Evolutionary conservation across 2,113 vertebrate genomes (phyloP), one percentile per base, ranked within the genome.

Genomic region (Brachirus orientalis): DNA sequence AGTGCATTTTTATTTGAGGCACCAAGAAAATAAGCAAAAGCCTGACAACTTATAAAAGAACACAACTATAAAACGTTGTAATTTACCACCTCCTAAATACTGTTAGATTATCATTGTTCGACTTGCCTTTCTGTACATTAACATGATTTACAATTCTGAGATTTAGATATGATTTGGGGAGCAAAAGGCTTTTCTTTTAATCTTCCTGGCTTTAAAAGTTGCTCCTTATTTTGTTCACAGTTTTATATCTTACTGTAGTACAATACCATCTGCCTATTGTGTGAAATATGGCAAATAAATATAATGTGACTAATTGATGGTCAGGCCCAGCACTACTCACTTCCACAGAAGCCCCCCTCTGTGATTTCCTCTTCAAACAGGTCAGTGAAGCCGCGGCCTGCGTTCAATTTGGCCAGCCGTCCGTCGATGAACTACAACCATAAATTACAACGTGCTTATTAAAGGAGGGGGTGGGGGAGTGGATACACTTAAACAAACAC

Each of bases 291-390:
- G 56, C 36, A 75, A 68, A 79, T 67, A 76, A 75, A 83, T 75
- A 68, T 37, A 54, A 72, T 47, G 45, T 48, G 69, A 63, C 69
- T 82, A 80, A 82, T 74, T 83, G 84, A 84, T 55, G 45, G 72
- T 82, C 68, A 73, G 81, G 66, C 78, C 57, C 35, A 47, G 85
- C 72, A 55, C 75, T 82, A 93, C 89, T 90, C 94, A 98, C 96
- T 95, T 95, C 95, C 94, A 93, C 92, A 95, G 90, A 97, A 99
- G 86, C 95, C 95, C 75, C 97, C 96, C 56, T 96, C 92, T 75
- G 95, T 98, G 91, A 98, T 98, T 92, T 99, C 98, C 79, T 99
- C 96, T 92, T 99, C 98, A 92, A 98, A 99, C 81, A 92, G 71
- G 85, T 98, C 98, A 5, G 94, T 96, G 91, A 98, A 98, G 67